Evolutionary conservation across 2,888 invertebrate species (phyloP).

Genomic region (Andrena minutula): DNA sequence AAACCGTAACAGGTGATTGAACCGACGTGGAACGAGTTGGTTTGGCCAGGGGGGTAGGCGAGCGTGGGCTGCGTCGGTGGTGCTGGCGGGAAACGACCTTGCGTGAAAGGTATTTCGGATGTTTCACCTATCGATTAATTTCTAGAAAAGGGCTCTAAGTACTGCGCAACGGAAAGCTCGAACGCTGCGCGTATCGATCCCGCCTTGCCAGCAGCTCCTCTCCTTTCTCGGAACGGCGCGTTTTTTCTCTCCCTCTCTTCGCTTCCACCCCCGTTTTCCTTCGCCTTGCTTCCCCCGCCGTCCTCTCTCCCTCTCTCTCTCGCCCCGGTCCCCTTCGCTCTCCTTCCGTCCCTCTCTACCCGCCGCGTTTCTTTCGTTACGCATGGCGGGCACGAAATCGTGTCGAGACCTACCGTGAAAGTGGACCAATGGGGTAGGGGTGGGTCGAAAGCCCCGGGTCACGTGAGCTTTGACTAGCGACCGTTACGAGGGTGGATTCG

Average conservation of each 20-base stretch:
- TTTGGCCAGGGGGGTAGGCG: neutral
- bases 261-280: slow-evolving; percentile 19
- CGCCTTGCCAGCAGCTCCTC: slow-evolving; percentile 54
- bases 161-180: slow-evolving; percentile 69
- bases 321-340: slow-evolving; percentile 1
- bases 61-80: too few species aligned
- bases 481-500: slow-evolving; percentile 70
- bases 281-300: slow-evolving; percentile 14
- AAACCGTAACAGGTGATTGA: slow-evolving; percentile 7
- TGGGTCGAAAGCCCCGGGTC: slow-evolving; percentile 64
- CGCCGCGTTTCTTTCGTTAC: slow-evolving; percentile 66
- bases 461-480: slow-evolving; percentile 75
- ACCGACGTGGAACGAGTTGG: neutral
- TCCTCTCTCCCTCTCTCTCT: slow-evolving; percentile 17
- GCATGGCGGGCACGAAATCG: slow-evolving; percentile 69
- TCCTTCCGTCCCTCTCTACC: slow-evolving; percentile 20
- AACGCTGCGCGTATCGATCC: slow-evolving; percentile 70
- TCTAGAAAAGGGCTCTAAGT: slow-evolving; percentile 57
- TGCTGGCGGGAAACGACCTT: neutral
- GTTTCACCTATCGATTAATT: slow-evolving; percentile 68
- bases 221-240: slow-evolving; percentile 53
- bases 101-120: slow-evolving; percentile 37
- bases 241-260: slow-evolving; percentile 30
- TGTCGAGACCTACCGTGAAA: slow-evolving; percentile 74
- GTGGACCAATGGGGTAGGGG: slow-evolving; percentile 72